Conservation (phyloP, 2,888 invertebrate species). For the Polia nebulosa region DNA sequence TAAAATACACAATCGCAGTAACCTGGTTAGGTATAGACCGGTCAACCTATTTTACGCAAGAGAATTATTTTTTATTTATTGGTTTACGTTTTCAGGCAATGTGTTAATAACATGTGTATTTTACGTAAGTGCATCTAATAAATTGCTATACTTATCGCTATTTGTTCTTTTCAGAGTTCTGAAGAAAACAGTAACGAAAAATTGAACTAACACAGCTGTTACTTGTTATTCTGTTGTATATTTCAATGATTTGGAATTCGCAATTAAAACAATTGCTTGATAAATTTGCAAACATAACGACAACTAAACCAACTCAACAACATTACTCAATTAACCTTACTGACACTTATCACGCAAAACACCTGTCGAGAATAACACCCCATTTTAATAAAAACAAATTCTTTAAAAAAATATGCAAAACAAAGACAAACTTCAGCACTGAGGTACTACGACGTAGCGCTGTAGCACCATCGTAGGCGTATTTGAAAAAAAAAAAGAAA, state of each 20-base stretch:
- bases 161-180: slow-evolving; percentile 22
- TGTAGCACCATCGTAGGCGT: neutral
- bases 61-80: slow-evolving; percentile 45
- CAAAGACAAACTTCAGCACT: neutral
- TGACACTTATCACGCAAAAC: slow-evolving; percentile 24
- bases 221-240: neutral
- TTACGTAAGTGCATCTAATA: slow-evolving; percentile 28
- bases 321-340: slow-evolving; percentile 19
- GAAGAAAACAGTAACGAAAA: neutral
- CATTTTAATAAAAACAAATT: neutral
- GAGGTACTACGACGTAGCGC: slow-evolving; percentile 11
- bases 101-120: slow-evolving; percentile 27
- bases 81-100: slow-evolving; percentile 32
- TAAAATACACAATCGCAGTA: slow-evolving; percentile 53
- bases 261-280: slow-evolving; percentile 1
- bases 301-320: neutral
- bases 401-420: neutral
- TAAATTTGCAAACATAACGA: slow-evolving; percentile 10
- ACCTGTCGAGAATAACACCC: neutral
- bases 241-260: neutral
- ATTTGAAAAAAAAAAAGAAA: slow-evolving; percentile 8
- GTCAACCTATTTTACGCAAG: slow-evolving; percentile 46
- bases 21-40: slow-evolving; percentile 44
- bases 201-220: neutral
- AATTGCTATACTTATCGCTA: slow-evolving; percentile 1